phyloP scores from a whole-genome alignment of 2,888 invertebrate species.

The Ormyrus rosae region DNA sequence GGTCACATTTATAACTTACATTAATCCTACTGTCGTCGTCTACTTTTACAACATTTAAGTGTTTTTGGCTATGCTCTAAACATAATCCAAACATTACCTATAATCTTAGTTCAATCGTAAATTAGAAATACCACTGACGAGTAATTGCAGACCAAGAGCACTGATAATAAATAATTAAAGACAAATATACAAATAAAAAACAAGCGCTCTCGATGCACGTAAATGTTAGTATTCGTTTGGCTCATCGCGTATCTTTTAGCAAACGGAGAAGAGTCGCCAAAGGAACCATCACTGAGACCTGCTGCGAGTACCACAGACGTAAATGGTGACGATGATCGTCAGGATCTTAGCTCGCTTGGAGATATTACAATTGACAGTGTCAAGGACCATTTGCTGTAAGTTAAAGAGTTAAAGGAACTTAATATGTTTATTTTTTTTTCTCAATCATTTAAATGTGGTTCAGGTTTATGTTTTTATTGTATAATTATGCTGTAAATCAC shows the following conservation, averaged over 20 bases:
- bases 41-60: constrained; percentile 1
- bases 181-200: constrained; percentile 15
- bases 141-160: constrained; percentile 53
- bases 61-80: constrained; percentile 16
- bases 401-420: background rate
- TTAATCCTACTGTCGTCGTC: background rate
- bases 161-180: background rate
- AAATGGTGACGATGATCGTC: constrained; percentile 77
- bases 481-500: too few relatives aligned
- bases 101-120: background rate
- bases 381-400: constrained; percentile 85
- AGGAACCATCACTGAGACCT: constrained; percentile 69
- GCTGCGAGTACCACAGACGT: constrained; percentile 71
- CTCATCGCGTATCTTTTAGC: constrained; percentile 65
- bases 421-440: too few relatives aligned
- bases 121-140: constrained; percentile 37
- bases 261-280: constrained; percentile 69
- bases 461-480: too few relatives aligned
- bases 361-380: constrained; percentile 97
- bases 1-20: constrained; percentile 4
- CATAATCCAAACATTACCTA: background rate
- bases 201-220: constrained; percentile 15
- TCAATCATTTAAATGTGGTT: too few relatives aligned
- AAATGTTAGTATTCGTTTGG: constrained; percentile 27
- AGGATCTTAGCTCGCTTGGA: constrained; percentile 81